These are phyloP conservation scores for Anneissia japonica DNA, from an alignment of 35 echinoderm and acorn worm species.

Conservation along the genomic window DNA sequence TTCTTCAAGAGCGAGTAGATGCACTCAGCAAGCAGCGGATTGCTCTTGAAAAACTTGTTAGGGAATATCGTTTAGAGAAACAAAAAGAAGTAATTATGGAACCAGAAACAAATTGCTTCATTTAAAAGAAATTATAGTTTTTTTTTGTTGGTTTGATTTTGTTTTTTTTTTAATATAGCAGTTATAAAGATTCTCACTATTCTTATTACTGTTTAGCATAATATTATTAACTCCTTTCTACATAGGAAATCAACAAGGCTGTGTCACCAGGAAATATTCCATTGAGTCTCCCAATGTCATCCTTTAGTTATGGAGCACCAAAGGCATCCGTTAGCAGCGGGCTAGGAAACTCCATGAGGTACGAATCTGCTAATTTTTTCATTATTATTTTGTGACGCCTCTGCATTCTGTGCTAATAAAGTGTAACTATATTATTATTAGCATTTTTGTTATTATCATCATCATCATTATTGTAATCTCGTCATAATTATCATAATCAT, in stretches of 20 bases:
- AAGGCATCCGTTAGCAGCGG: constrained; percentile 37
- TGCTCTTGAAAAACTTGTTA: constrained; percentile 82
- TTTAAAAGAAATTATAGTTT: not conserved
- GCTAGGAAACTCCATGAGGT: constrained; percentile 44
- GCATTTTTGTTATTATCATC: too few relatives aligned
- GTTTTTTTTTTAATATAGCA: too few relatives aligned
- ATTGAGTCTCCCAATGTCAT: not conserved
- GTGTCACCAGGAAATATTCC: constrained; percentile 1
- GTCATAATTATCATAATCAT: too few relatives aligned
- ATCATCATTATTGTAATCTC: too few relatives aligned
- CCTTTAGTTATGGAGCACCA: constrained; percentile 5
- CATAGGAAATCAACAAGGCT: constrained; percentile 33
- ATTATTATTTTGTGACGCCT: too few relatives aligned
- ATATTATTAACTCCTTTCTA: not conserved
- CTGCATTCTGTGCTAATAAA: too few relatives aligned
- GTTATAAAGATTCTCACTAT: not conserved
- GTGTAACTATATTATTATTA: too few relatives aligned
- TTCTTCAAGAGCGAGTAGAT: constrained; percentile 75
- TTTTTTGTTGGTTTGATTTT: not conserved
- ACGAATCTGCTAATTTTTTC: too few relatives aligned
- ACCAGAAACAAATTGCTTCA: not conserved
- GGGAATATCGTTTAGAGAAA: constrained; percentile 86
- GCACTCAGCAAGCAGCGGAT: constrained; percentile 60
- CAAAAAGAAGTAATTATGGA: constrained; percentile 66
- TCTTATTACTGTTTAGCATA: not conserved